Evolutionary conservation across 2,888 invertebrate species (phyloP), one percentile per base, ranked within the genome.

Genomic region (Philereme vetulata): DNA sequence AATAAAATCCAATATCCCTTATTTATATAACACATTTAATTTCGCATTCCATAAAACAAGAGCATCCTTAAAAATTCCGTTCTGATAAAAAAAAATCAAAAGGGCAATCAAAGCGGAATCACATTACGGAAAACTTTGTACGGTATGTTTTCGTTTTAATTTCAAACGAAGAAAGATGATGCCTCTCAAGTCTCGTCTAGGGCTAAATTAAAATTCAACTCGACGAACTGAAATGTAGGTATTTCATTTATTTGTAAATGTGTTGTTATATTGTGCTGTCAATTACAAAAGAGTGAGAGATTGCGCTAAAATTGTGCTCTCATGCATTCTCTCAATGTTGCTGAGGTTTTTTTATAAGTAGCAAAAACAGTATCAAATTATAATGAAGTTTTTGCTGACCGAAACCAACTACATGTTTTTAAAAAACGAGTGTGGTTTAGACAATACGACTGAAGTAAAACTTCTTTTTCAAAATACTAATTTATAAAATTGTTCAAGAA

Each of bases 201-300:
- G 33, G 72, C 69, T 68, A 76, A 76, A 79, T 79, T 78, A 79
- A 76, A 78, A 76, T 62, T 70, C 68, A 68, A 70, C 49, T 60
- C 55, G 7, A 36, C 33, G 55, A 48, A 43, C 32, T 51, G 34
- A 49, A 49, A 42, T 35, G 7, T 51, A 44, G 42, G 33, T 51
- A 21, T 47, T 61, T 53, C 51, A 56, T 56, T 56, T 52, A 33
- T 49, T 40, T 56, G 33, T 4, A 5, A 4, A 4, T 45, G 0
- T 7, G 7, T 45, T 21, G 7, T 21, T 8, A 21, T 45, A 32
- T 45, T 6, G 44, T 10, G 10, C 10, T 10, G 6, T 10, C 5
- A 10, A 10, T 4, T 42, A 42, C 42, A 42, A n/a, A n/a, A 21
- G 5, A 10, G 5, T 10, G n/a, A 9, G 40, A 6, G 40, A 42